Evolutionary conservation across 2,113 vertebrate species (phyloP), one percentile per base, ranked within the genome.

Genomic region (Pollimyrus isidori): DNA sequence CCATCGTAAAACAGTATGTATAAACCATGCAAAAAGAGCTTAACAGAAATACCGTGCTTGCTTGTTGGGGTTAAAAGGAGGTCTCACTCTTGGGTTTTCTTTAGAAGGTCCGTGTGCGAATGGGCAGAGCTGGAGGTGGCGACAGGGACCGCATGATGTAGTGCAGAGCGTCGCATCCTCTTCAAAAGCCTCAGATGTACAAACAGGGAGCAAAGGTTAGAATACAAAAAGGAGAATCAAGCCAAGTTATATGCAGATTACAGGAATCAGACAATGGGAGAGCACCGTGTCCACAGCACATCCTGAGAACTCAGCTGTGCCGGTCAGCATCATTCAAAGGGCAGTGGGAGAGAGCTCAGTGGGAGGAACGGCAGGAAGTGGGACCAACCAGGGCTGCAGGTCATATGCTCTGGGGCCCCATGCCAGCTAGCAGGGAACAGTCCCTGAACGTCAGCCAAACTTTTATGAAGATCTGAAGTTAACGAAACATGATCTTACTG

Each of bases 261-360:
- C 91, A 90, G 90, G 26, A 82, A 56, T 58, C 19, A 92, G 89
- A 42, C 30, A 80, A 35, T 35, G 15, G 15, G 86, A 94, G 94
- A 94, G 94, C 94, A 35, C 30, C 26, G 0, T 95, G 93, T 92
- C 92, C 92, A 93, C 94, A 92, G 90, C 91, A 92, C 92, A 93
- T 92, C 91, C 90, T 91, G 93, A 92, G 90, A 89, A 93, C 95
- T 95, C 92, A 95, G 95, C 93, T 95, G 95, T 95, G 94, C 93
- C 85, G 89, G 92, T 92, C 92, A 95, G 94, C 94, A 94, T 96
- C 94, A 94, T 96, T 96, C 95, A 96, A 94, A n/a, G 42, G 90
- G 91, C 85, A 92, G 92, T 73, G 56, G 91, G 83, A 90, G 95
- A 94, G 94, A 94, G 93, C 86, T 95, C 96, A 94, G 95, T 93